Evolutionary conservation across 35 echinoderm and acorn worm species (phyloP), one percentile per base, ranked within the genome.

Genomic region (Diadema setosum): DNA sequence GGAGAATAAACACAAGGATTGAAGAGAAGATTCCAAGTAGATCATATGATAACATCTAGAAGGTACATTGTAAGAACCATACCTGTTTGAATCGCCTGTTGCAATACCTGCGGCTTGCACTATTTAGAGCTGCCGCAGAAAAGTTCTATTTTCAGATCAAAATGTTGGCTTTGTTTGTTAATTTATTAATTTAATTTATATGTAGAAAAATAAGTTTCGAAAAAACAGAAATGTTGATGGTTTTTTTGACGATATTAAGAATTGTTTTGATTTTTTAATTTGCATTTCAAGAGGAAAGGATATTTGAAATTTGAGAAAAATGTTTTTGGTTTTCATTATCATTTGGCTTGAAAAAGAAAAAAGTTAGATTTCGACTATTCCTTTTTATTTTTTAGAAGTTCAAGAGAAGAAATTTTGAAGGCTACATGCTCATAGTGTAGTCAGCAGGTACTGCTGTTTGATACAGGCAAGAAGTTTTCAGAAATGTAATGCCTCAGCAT

Each of bases 21-120:
- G 37, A 33, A 34, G 26, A 60, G 30, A 63, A 43, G 73, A 78
- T 44, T 41, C 73, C 73, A 78, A 44, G 73, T 78, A 78, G 73
- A 78, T 44, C 73, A 34, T 67, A 78, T 41, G 37, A 34, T 67
- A 78, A 78, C 35, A 78, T 78, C 73, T 78, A 78, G 73, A 78
- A 78, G 73, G 73, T 78, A 78, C 73, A 78, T 20, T 42, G 73
- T 78, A 78, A 41, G 73, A 42, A 26, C 73, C 37, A 29, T 67
- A 78, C 73, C 73, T 78, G 73, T 78, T 78, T 78, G 40, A 78
- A 25, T 42, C 9, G 73, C 73, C 73, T 78, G 73, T n/a, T 78
- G 73, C 34, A 43, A 78, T 78, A 44, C 73, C 73, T 78, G 37
- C 73, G 7, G 73, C 73, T 78, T 41, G 39, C 63, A 34, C 63